Base-by-base conservation (phyloP, 2,888 invertebrate genomes). In the Synanthedon vespiformis region DNA sequence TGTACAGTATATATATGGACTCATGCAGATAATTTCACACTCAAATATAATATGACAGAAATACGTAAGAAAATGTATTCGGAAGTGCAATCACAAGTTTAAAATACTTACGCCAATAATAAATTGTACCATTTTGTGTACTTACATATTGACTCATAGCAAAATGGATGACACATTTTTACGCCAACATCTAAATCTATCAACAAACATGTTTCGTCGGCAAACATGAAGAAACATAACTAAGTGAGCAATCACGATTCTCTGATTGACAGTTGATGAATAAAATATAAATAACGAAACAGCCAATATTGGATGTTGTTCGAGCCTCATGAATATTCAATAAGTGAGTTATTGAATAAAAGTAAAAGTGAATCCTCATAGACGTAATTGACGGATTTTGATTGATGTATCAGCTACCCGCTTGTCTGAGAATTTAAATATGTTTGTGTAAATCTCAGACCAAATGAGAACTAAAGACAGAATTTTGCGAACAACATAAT, bases 321-420 rank as follows among this genome's bases (percentile, higher is more conserved):
- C 58, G 63, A 61, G 63, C 60, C 72, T 80, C 72, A 79, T 80
- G 70, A 66, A 79, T 79, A 81, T 80, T 80, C 75, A 77, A 72
- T 68, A 67, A 69, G 65, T 70, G 62, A 70, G 71, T 74, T 81
- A 74, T 76, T 78, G 70, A 75, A 78, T 74, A 81, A 82, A 84
- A 85, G 84, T 83, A 84, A 86, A 80, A 84, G 85, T 82, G 69
- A 74, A 74, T 78, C 74, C 70, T 65, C 67, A 63, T 68, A 64
- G 61, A 58, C 65, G 64, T 70, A 68, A 73, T 72, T 69, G 64
- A 64, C 62, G 63, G 61, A 55, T 63, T 59, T 63, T 77, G 72
- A 79, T 76, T 79, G 72, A 77, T 74, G 62, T 62, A 60, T 55
- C 60, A 50, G 68, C 69, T 72, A 69, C 70, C 63, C 59, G 59